A percentile compares a stretch with the other conserved stretches of the same genome.
Evolutionary conservation across 2,797 vertebrate species (phyloP).

Genomic region (Falco rusticolus): DNA sequence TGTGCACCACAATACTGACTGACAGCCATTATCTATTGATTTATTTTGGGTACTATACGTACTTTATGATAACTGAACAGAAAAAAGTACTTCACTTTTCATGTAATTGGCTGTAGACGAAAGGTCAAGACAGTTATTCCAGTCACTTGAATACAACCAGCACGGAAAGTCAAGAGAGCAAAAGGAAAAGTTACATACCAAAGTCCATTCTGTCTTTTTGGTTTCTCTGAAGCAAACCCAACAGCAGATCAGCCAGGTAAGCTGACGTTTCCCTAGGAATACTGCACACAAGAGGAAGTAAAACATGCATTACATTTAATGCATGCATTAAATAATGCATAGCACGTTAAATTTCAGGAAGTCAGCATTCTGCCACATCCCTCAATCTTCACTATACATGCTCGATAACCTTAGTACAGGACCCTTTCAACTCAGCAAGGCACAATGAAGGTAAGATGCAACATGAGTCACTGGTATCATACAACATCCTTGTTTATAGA

Average conservation of each 20-base stretch:
- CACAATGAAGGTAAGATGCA: not conserved
- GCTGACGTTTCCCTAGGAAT: slow-evolving; percentile 95
- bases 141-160: not conserved
- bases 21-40: not conserved
- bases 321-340: not conserved
- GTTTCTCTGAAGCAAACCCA: slow-evolving; percentile 94
- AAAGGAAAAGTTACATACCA: slow-evolving; percentile 79
- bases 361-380: not conserved
- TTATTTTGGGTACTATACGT: not conserved
- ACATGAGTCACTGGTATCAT: not conserved
- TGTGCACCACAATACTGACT: not conserved
- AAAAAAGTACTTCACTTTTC: not conserved
- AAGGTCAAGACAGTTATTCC: slow-evolving; percentile 19
- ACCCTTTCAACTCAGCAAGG: not conserved
- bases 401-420: not conserved
- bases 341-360: not conserved
- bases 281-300: slow-evolving; percentile 70
- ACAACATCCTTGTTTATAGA: not conserved
- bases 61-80: not conserved
- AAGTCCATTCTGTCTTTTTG: slow-evolving; percentile 98
- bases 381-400: not conserved
- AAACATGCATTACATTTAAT: slow-evolving; percentile 11
- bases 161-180: not conserved
- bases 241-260: slow-evolving; percentile 86
- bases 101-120: not conserved